A percentile compares a stretch with the other conserved stretches of the same genome.
Evolutionary conservation across 2,888 invertebrate genomes (phyloP).

Genomic region (Macropis europaea): DNA sequence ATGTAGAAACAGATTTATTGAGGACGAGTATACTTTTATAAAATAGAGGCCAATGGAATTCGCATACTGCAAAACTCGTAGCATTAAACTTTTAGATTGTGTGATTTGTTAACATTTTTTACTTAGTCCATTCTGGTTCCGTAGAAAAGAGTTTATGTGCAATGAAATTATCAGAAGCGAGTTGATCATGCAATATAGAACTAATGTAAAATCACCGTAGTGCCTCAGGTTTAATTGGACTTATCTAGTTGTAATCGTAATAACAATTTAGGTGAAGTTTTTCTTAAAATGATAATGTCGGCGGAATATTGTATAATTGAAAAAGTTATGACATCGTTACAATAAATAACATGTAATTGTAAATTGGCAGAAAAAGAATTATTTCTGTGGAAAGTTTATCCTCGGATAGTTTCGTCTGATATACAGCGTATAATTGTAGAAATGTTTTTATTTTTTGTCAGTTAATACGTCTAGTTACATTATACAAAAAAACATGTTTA

Average conservation of each 20-base stretch:
- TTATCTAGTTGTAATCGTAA: conserved; percentile 41
- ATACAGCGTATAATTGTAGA: conserved; percentile 2
- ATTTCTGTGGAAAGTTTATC: conserved; percentile 13
- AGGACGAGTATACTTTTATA: neutral
- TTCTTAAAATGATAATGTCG: conserved; percentile 23
- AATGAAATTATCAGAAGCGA: neutral
- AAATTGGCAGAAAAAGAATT: neutral
- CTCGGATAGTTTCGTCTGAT: neutral
- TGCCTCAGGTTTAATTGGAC: conserved; percentile 49
- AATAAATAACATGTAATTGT: conserved; percentile 43
- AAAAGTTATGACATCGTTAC: conserved; percentile 30
- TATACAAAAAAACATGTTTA: conserved; percentile 1
- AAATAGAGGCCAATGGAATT: neutral
- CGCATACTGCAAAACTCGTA: neutral
- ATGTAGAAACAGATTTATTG: neutral
- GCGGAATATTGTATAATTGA: conserved; percentile 26
- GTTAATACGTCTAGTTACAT: conserved; percentile 4
- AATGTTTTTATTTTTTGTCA: conserved; percentile 5
- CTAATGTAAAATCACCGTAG: conserved; percentile 54
- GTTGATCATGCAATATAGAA: conserved; percentile 17
- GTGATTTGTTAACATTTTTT: neutral
- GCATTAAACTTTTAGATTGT: neutral
- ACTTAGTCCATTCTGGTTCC: neutral
- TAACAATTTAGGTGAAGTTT: conserved; percentile 33
- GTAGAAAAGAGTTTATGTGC: neutral